These are phyloP conservation scores for Thereva unica DNA, from an alignment of 2,888 invertebrate species.

Conservation along the genomic window DNA sequence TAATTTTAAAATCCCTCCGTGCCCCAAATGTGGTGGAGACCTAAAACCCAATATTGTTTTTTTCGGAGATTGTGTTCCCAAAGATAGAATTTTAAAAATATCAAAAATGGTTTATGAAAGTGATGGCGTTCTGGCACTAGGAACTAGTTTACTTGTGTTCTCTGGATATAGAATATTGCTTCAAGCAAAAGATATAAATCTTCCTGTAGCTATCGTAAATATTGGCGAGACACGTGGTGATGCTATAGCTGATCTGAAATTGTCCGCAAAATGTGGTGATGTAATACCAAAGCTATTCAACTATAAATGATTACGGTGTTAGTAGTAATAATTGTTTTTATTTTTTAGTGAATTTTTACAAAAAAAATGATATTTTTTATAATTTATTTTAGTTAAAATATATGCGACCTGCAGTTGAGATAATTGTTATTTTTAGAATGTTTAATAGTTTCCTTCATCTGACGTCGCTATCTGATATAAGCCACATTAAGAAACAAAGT, in stretches of 20 bases:
- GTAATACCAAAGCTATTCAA: slow-evolving; percentile 67
- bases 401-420: no score
- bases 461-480: no score
- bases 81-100: slow-evolving; percentile 68
- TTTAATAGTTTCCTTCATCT: no score
- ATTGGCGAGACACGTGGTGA: slow-evolving; percentile 93
- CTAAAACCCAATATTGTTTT: slow-evolving; percentile 95
- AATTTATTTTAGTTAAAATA: no score
- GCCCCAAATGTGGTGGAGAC: slow-evolving; percentile 77
- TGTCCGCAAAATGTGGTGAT: slow-evolving; percentile 85
- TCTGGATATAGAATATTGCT: slow-evolving; percentile 90
- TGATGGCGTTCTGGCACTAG: slow-evolving; percentile 83
- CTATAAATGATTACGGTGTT: slow-evolving; percentile 44
- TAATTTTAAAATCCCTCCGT: slow-evolving; percentile 73
- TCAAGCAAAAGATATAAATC: slow-evolving; percentile 64
- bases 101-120: slow-evolving; percentile 68
- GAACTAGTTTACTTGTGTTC: slow-evolving; percentile 88
- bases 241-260: slow-evolving; percentile 72
- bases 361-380: no score
- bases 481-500: no score
- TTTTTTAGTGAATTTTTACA: no score
- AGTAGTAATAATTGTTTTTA: slow-evolving; percentile 14
- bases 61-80: slow-evolving; percentile 94
- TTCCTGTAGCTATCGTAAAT: slow-evolving; percentile 81
- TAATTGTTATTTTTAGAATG: no score